Conservation (phyloP, 2,888 invertebrate genomes). For the Malachius bipustulatus region DNA sequence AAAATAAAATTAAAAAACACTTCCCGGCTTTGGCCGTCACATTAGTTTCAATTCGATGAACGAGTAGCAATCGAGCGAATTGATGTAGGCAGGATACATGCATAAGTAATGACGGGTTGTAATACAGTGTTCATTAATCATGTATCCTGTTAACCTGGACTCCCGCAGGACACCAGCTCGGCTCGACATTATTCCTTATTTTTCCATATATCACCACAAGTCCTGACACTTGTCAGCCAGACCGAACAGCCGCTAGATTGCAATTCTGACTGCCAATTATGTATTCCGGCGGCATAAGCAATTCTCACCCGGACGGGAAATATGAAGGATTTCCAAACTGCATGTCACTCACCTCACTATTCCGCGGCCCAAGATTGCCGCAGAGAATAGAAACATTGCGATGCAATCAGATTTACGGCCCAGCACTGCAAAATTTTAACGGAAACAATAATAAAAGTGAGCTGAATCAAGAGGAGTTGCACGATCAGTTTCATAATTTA, state of each 20-base stretch:
- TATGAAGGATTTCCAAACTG: conserved; percentile 35
- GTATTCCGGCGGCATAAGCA: conserved; percentile 36
- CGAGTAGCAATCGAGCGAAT: no score
- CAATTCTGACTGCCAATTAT: conserved; percentile 33
- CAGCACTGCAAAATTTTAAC: no score
- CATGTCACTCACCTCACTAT: conserved; percentile 32
- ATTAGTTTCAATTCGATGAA: no score
- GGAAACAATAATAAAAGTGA: no score
- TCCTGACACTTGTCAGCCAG: conserved; percentile 33
- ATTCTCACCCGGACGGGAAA: conserved; percentile 36
- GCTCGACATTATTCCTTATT: conserved; percentile 22
- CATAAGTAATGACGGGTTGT: conserved; percentile 28
- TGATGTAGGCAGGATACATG: conserved; percentile 27
- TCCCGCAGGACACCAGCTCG: no score
- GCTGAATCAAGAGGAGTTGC: no score
- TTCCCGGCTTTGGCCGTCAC: no score
- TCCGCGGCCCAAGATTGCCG: no score
- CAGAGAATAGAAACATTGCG: no score
- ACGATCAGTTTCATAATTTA: no score
- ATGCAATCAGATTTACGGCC: no score
- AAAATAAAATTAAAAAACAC: no score
- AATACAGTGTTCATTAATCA: conserved; percentile 30
- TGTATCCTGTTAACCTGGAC: conserved; percentile 31
- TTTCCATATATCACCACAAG: conserved; percentile 37
- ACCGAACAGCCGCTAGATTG: conserved; percentile 25